Evolutionary conservation across 2,888 invertebrate species (phyloP), one percentile per base, ranked within the genome.

Genomic region (Andrena bucephala): DNA sequence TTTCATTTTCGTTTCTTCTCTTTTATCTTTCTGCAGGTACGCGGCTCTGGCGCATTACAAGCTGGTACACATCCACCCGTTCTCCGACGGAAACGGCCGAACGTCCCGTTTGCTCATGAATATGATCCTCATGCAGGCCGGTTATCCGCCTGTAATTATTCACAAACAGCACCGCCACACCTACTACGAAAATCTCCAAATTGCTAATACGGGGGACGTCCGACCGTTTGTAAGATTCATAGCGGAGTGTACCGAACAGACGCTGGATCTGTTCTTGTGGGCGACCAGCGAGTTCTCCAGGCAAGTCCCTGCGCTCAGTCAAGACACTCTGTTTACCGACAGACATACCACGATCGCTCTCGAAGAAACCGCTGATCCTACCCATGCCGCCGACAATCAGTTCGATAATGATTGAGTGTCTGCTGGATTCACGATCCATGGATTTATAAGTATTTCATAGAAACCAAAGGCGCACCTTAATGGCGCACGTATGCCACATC

Each of bases 11-110:
- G 1, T 33, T 2, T 68, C 13, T 24, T 65, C 57, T 0, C 1
- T 24, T 2, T 10, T 10, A 20, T 20, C 8, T 6, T 4, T 59
- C 7, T 0, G 3, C 89, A 98, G 98, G 94, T 97, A 97, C 92
- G 99, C 99, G 69, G 99, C 99, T 0, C 94, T 99, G 72, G 99
- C 99, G 0, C 99, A 99, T 94, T 99, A 99, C 94, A 99, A 99
- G 94, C 94, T 99, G 62, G 99, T 99, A 0, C 97, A 98, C 92
- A 99, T 99, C 88, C 99, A 99, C 95, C 99, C 99, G 0, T 99
- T 99, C 94, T 96, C 97, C 2, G 99, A 99, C 94, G 99, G 99
- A 66, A 99, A 99, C 92, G 99, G 99, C 0, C 96, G 99, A 91
- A 99, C 99, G 0, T 98, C 99, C 16, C 96, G 99, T 36, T 95